A percentile compares a stretch with the other conserved stretches of the same genome.
Conservation (phyloP, 2,888 invertebrate genomes). For the Altica lythri region DNA sequence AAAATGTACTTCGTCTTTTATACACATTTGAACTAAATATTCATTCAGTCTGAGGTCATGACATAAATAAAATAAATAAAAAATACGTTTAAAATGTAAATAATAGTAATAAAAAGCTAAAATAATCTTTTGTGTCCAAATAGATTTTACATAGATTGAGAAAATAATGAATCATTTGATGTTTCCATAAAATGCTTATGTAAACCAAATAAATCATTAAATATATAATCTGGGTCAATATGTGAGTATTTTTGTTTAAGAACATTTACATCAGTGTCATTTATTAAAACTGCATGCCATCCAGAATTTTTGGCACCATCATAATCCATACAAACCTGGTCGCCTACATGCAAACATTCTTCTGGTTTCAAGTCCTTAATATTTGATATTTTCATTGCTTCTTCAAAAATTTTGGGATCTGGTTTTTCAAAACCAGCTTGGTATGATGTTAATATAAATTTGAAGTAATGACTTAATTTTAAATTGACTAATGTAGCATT, state of each 20-base stretch:
- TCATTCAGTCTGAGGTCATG: too few species aligned
- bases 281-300: constrained; percentile 70
- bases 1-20: too few species aligned
- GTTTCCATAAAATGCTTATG: constrained; percentile 54
- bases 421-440: constrained; percentile 77
- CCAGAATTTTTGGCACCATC: constrained; percentile 74
- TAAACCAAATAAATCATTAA: constrained; percentile 60
- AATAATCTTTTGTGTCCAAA: too few species aligned
- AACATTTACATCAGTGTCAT: constrained; percentile 52
- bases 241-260: constrained; percentile 56
- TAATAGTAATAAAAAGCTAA: too few species aligned
- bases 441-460: constrained; percentile 82
- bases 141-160: too few species aligned
- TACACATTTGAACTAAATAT: too few species aligned
- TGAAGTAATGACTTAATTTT: constrained; percentile 70
- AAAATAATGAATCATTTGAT: constrained; percentile 39
- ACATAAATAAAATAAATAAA: too few species aligned
- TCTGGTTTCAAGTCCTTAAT: constrained; percentile 58
- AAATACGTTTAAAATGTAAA: too few species aligned
- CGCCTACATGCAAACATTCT: constrained; percentile 83
- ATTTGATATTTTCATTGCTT: constrained; percentile 62
- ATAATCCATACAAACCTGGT: constrained; percentile 77
- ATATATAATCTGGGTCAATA: constrained; percentile 55
- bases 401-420: constrained; percentile 69
- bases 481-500: constrained; percentile 69